Base-by-base conservation (phyloP, 2,113 vertebrate genomes). In the Serilophus lunatus region DNA sequence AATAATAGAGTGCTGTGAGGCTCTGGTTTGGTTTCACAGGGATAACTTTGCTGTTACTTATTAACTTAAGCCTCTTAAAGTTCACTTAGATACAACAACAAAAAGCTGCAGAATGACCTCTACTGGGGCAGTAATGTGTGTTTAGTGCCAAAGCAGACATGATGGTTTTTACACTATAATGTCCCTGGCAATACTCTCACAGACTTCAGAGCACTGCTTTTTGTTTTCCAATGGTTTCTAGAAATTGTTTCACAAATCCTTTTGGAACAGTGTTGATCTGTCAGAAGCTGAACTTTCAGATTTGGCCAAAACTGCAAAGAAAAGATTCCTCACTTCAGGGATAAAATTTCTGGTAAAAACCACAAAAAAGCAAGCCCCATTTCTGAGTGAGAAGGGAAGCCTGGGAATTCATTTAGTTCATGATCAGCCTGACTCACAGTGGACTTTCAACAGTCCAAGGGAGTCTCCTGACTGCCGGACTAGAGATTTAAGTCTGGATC, bases 331-430 rank as follows among this genome's bases (percentile, higher is more conserved):
- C 59, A 60, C 31, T 60, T 93, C 69, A 86, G 40, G 76, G 86
- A 92, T 95, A 86, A 91, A 93, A 93, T 94, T 92, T 90, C 80
- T 78, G 14, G 47, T 86, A 88, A 90, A 97, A 94, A 84, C 82
- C 92, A 95, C 94, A 92, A 82, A 79, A 95, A 84, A 89, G 69
- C 51, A 84, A 95, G 6, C 7, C 13, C 9, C 29, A 86, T 24
- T 95, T 80, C 68, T 69, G 50, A 95, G 71, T 65, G 82, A 91
- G 82, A 69, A 79, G 23, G 71, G 59, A 92, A 94, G 80, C 60
- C 88, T 95, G 95, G 72, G 88, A 93, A 95, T 93, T 88, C 54
- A 64, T 75, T 90, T 96, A 90, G 71, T 18, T 90, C 88, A 44
- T 47, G 86, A 88, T 84, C 72, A 83, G 28, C 17, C 60, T 81